Percentiles rank a stretch among this genome's conserved stretches.
Evolutionary conservation across 2,797 vertebrate genomes (phyloP).

Genomic region (Novumbra hubbsi): DNA sequence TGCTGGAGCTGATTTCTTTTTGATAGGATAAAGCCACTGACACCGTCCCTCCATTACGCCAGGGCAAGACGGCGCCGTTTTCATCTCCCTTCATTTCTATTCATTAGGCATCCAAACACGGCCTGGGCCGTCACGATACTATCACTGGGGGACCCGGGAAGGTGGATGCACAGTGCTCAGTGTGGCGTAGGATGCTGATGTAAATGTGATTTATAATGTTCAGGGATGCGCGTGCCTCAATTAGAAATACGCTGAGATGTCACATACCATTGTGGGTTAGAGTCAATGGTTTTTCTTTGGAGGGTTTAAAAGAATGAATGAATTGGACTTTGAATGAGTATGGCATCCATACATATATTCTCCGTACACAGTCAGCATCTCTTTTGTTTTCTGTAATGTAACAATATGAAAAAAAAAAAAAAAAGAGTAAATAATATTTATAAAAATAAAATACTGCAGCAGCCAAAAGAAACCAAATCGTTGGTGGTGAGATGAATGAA

Average conservation of each 20-base stretch:
- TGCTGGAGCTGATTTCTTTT: conserved; percentile 74
- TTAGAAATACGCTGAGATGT: neutral
- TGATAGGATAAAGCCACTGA: conserved; percentile 72
- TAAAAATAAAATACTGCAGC: conserved; percentile 14
- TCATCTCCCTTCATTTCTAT: conserved; percentile 37
- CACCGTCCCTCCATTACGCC: conserved; percentile 47
- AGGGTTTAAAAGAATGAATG: neutral
- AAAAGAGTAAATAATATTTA: too few relatives aligned
- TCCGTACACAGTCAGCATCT: neutral
- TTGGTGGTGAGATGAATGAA: conserved; percentile 45
- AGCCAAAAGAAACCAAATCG: conserved; percentile 31
- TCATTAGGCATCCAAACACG: conserved; percentile 30
- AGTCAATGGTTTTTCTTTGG: too few relatives aligned
- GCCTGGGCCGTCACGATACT: neutral
- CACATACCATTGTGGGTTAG: too few relatives aligned
- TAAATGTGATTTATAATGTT: neutral
- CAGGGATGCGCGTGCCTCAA: neutral
- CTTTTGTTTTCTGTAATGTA: conserved; percentile 20
- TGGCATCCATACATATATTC: neutral
- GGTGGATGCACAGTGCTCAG: neutral
- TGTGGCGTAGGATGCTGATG: neutral
- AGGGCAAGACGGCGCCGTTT: conserved; percentile 36
- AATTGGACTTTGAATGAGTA: neutral
- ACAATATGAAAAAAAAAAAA: neutral
- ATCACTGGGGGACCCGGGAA: neutral